A percentile compares a stretch with the other conserved stretches of the same genome.
Evolutionary conservation across 2,113 vertebrate genomes (phyloP).

Genomic region (Mormoops blainvillei): DNA sequence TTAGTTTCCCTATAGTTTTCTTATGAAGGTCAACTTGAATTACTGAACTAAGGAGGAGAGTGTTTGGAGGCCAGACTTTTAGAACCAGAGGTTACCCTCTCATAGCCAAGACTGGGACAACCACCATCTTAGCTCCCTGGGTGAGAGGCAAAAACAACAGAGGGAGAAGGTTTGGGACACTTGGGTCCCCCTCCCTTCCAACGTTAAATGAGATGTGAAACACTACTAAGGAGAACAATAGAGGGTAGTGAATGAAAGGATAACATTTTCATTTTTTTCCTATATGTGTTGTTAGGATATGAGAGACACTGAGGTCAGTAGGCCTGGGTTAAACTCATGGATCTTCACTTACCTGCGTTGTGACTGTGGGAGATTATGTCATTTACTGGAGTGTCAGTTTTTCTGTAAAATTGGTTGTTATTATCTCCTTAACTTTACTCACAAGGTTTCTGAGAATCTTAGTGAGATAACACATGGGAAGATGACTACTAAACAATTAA

Average conservation of each 20-base stretch:
- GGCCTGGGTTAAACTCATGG: background rate
- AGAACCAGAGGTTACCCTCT: background rate
- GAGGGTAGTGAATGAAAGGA: background rate
- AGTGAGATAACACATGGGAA: background rate
- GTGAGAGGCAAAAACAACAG: background rate
- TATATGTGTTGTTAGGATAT: background rate
- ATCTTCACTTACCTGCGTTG: background rate
- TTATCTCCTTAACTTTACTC: background rate
- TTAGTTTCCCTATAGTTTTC: background rate
- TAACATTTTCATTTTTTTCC: background rate
- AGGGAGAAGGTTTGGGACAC: background rate
- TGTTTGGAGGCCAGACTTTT: background rate
- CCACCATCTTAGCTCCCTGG: background rate
- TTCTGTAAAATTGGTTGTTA: background rate
- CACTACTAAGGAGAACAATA: background rate
- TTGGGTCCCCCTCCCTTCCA: background rate
- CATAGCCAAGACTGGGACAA: background rate
- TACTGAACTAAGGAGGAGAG: background rate
- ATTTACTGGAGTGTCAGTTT: background rate
- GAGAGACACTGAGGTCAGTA: background rate
- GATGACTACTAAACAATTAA: slow-evolving; percentile 16
- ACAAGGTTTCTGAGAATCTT: background rate
- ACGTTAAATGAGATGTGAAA: background rate
- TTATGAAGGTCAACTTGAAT: background rate
- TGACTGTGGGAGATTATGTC: background rate